A percentile compares a stretch with the other conserved stretches of the same genome.
phyloP scores from a whole-genome alignment of 2,113 vertebrate species.

The Ailuropoda melanoleuca region DNA sequence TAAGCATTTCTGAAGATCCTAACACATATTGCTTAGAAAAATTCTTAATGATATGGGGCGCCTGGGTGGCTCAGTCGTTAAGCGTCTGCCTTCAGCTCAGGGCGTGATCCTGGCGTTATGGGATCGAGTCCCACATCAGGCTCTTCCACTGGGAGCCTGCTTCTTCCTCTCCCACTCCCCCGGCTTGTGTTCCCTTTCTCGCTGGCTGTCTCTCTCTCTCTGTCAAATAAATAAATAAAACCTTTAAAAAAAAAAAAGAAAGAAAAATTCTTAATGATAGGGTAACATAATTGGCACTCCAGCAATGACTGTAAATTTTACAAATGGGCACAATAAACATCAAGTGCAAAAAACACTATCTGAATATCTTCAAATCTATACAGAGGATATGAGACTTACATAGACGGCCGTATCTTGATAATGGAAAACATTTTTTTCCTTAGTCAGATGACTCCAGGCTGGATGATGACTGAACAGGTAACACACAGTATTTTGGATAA shows the following conservation, averaged over 20 bases:
- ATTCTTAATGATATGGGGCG: neutral
- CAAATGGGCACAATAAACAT: neutral
- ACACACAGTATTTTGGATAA: conserved; percentile 74
- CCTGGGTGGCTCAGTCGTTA: no score
- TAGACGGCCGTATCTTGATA: neutral
- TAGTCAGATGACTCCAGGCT: conserved; percentile 78
- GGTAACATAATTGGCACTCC: neutral
- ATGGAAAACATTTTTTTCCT: conserved; percentile 16
- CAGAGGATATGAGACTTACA: neutral
- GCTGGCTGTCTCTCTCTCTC: no score
- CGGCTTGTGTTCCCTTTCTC: no score
- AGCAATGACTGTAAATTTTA: neutral
- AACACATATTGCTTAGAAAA: conserved; percentile 4
- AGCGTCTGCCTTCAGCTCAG: no score
- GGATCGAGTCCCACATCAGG: no score
- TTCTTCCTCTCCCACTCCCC: no score
- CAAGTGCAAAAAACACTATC: neutral
- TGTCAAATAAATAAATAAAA: no score
- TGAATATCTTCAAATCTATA: conserved; percentile 20
- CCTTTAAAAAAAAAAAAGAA: no score
- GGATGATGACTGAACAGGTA: conserved; percentile 79
- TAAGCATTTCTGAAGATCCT: conserved; percentile 18
- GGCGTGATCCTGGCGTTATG: no score
- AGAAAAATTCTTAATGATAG: conserved; percentile 32
- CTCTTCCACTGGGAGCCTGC: no score